Base-by-base conservation (phyloP, 2,113 vertebrate species). In the Laticauda colubrina region DNA sequence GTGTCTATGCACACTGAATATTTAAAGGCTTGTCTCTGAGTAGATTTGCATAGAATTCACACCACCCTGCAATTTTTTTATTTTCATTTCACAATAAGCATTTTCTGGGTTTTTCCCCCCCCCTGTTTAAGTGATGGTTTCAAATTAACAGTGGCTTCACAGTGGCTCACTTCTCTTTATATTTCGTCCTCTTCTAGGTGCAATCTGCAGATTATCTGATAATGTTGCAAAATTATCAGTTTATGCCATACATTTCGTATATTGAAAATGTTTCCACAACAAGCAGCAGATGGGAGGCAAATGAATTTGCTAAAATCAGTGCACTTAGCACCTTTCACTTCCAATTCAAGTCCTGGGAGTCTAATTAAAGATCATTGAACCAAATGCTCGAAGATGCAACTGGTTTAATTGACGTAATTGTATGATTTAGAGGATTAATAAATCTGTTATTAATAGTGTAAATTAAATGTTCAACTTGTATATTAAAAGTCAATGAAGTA, bases 401-500 rank as follows among this genome's bases (percentile, higher is more conserved):
- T 90, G 93, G 90, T 96, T 95, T 97, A 97, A 97, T 97, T 97
- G 96, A 95, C 59, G 88, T 96, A 97, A 97, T 93, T 97, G 95
- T 96, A 94, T 97, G 95, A 97, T 96, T 97, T 97, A 96, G 93
- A 96, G 94, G 96, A 97, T 96, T 96, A 97, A 96, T 97, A 97
- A 97, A 95, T 91, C 69, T 93, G 91, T 23, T 98, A 97, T 97
- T 97, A 96, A 96, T 97, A 96, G 89, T 93, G 89, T 94, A 96
- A 94, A 96, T 96, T 97, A 98, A 97, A 95, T 95, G 97, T 96
- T 97, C 96, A 94, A 96, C 69, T 91, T 94, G 88, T 92, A 96
- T 96, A 97, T 98, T 97, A 97, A 95, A 96, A 98, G 91, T 96
- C 97, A 97, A 97, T 96, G 92, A 97, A 97, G 96, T 97, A 91